Evolutionary conservation across 2,888 invertebrate species (phyloP).

Genomic region (Lymantria dispar): DNA sequence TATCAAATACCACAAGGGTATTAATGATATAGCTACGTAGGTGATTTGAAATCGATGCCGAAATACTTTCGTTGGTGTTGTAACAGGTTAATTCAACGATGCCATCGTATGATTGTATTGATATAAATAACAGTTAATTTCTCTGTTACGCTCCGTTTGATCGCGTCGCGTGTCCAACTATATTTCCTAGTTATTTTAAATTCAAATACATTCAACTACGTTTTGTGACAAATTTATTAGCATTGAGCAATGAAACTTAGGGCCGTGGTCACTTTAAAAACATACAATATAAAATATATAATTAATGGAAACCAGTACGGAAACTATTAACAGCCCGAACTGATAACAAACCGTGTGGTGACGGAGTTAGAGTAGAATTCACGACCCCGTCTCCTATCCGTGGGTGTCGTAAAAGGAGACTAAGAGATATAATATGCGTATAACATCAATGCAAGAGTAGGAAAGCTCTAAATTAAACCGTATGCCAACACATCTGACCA

Average conservation of each 20-base stretch:
- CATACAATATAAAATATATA: no score
- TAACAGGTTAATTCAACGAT: conserved; percentile 66
- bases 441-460: no score
- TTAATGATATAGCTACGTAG: conserved; percentile 7
- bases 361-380: no score
- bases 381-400: no score
- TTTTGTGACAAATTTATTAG: conserved; percentile 4
- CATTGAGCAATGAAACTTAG: not conserved
- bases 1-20: no score
- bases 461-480: no score
- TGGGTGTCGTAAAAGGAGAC: no score
- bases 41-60: conserved; percentile 46
- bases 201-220: conserved; percentile 32
- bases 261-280: not conserved
- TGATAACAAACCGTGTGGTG: no score
- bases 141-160: conserved; percentile 76
- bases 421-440: no score
- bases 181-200: conserved; percentile 63
- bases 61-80: conserved; percentile 62
- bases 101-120: conserved; percentile 45
- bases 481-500: no score
- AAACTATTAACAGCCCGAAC: no score
- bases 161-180: conserved; percentile 65
- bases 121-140: conserved; percentile 79
- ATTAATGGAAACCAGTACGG: no score